Evolutionary conservation across 2,888 invertebrate species (phyloP), one percentile per base, ranked within the genome.

Genomic region (Entomobrya proxima): DNA sequence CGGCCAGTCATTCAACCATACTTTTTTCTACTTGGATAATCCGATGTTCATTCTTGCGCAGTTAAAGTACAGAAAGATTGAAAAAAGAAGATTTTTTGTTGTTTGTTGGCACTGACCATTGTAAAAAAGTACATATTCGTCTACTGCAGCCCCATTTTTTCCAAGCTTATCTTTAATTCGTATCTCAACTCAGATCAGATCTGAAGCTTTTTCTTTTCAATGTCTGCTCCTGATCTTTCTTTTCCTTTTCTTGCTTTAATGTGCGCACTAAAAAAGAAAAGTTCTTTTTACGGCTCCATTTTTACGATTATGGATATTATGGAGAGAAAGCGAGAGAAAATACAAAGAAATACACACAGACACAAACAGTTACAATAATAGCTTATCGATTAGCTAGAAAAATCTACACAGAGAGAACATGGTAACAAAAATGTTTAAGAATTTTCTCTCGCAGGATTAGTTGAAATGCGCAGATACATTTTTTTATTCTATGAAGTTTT

Each of bases 231-330:
- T 30, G 58, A 58, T 58, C 58, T 64, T 61, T 32, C 61, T 30
- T 52, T 24, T 52, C 13, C 58, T 58, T 35, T 30, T 58, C 35
- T 35, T 18, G 1, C 35, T 18, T 64, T 64, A 64, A 37, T 64
- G 64, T 21, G 2, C 15, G 0, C 40, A 40, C 2, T 67, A 40
- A 67, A 67, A 67, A 64, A 15, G 24, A 21, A 40, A 13, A 24
- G 9, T 24, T 5, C 32, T 67, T 24, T 37, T 9, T 37, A 7
- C 9, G 40, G 2, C 1, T n/a, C 7, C 21, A 21, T 67, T 67
- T 64, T 67, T 67, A 67, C 40, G 67, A 67, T 67, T 67, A 67
- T 37, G 67, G 67, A 40, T 44, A 67, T 37, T 37, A n/a, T n/a
- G n/a, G n/a, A n/a, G n/a, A n/a, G n/a, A n/a, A n/a, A n/a, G n/a